These are phyloP conservation scores for Melanostoma mellinum DNA, from an alignment of 2,888 invertebrate species.

Conservation along the genomic window DNA sequence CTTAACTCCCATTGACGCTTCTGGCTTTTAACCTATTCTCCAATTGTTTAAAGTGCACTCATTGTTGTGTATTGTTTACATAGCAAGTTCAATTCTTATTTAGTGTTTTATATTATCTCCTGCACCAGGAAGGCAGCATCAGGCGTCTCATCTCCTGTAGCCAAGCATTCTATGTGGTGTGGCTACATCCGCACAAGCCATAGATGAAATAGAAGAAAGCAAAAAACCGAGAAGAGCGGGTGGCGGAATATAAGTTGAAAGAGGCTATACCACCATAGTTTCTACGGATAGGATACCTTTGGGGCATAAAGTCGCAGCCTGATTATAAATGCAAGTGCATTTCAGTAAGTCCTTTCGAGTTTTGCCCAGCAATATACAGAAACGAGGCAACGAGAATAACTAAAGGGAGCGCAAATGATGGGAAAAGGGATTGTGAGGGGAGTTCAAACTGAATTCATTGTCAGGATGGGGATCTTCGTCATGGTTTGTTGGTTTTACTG, in stretches of 20 bases:
- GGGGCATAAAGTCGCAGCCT: conserved; percentile 69
- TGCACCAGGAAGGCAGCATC: conserved; percentile 38
- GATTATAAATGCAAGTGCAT: conserved; percentile 71
- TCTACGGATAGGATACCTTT: conserved; percentile 61
- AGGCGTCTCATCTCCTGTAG: conserved; percentile 51
- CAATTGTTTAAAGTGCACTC: conserved; percentile 71
- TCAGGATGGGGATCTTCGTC: conserved; percentile 58
- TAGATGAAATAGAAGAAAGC: conserved; percentile 36
- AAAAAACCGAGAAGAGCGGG: conserved; percentile 11
- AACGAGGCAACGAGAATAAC: background rate
- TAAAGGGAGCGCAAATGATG: conserved; percentile 5
- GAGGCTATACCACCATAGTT: conserved; percentile 50
- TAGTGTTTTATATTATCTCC: conserved; percentile 65
- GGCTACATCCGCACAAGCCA: conserved; percentile 51
- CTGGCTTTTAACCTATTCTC: conserved; percentile 61
- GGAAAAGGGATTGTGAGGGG: too few relatives aligned
- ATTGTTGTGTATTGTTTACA: conserved; percentile 70
- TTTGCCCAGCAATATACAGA: conserved; percentile 17
- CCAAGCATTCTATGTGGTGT: conserved; percentile 44
- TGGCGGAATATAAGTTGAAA: conserved; percentile 50
- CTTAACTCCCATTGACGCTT: conserved; percentile 39
- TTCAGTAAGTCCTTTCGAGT: conserved; percentile 50
- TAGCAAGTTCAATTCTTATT: conserved; percentile 68
- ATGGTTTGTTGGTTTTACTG: conserved; percentile 62
- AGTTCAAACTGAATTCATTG: conserved; percentile 50